Conservation (phyloP, 2,888 invertebrate species). For the Apotomis turbidana region DNA sequence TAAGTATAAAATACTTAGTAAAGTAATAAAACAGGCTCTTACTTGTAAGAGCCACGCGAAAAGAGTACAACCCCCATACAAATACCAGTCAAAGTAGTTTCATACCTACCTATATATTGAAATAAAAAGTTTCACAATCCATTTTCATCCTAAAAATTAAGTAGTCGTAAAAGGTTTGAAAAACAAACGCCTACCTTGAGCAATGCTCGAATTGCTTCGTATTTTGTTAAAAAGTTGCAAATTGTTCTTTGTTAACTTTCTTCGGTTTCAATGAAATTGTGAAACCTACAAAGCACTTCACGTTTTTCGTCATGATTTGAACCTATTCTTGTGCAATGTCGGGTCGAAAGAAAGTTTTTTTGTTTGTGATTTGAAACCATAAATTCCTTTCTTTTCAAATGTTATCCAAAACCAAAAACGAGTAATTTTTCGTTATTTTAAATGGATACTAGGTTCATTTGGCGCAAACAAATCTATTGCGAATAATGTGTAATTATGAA, state of each 20-base stretch:
- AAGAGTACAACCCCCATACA: no score
- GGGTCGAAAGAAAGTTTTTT: neutral
- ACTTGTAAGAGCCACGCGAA: no score
- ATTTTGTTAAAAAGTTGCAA: conserved; percentile 19
- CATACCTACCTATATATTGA: no score
- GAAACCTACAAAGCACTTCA: neutral
- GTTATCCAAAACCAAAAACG: no score
- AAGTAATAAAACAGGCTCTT: no score
- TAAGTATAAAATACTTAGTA: no score
- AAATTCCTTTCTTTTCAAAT: neutral
- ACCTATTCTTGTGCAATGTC: neutral
- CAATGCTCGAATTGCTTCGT: conserved; percentile 3
- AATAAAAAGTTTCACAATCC: conserved; percentile 3
- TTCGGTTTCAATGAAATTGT: conserved; percentile 11
- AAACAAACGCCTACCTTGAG: neutral
- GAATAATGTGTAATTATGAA: no score
- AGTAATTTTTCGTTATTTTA: no score
- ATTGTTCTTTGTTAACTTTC: conserved; percentile 19
- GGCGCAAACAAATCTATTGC: no score
- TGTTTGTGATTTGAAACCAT: neutral
- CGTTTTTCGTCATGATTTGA: neutral
- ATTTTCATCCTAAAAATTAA: neutral
- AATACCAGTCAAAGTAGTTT: no score
- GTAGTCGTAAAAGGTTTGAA: neutral
- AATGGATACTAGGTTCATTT: no score